These are phyloP conservation scores for Drosophila bocqueti DNA, from an alignment of 1,140 invertebrate species.

Conservation along the genomic window DNA sequence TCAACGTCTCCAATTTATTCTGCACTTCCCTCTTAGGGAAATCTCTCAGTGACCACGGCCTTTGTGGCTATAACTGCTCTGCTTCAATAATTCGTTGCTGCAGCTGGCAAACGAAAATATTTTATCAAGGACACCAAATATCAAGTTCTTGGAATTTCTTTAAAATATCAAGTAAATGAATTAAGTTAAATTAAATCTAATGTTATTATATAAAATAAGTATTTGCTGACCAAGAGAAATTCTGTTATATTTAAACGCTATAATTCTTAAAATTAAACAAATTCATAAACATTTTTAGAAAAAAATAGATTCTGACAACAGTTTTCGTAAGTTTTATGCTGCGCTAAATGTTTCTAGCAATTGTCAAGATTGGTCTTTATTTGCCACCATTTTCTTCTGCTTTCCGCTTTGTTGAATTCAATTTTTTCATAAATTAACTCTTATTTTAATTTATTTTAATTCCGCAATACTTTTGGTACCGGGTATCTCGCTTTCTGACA, in stretches of 20 bases:
- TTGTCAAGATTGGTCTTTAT: too few relatives aligned
- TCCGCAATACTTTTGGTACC: neutral
- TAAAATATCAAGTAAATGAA: neutral
- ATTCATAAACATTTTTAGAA: too few relatives aligned
- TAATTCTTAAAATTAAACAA: too few relatives aligned
- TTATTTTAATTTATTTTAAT: neutral
- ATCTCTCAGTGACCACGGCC: neutral
- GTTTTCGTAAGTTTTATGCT: too few relatives aligned
- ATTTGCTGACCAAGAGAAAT: neutral
- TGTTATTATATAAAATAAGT: too few relatives aligned
- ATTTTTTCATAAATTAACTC: neutral
- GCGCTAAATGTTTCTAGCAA: too few relatives aligned
- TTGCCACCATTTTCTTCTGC: neutral
- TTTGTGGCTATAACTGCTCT: constrained; percentile 12
- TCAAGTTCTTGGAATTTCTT: neutral
- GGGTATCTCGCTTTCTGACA: too few relatives aligned
- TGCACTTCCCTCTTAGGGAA: constrained; percentile 13
- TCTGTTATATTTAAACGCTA: neutral
- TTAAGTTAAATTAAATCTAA: neutral
- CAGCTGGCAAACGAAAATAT: constrained; percentile 14
- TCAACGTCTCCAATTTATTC: constrained; percentile 22
- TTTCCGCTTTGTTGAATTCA: too few relatives aligned
- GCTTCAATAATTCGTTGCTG: constrained; percentile 22
- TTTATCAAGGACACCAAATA: neutral
- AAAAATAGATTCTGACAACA: too few relatives aligned